A percentile compares a stretch with the other conserved stretches of the same genome.
Conservation (phyloP, 2,888 invertebrate species). For the Macrosoma leucophasiata region DNA sequence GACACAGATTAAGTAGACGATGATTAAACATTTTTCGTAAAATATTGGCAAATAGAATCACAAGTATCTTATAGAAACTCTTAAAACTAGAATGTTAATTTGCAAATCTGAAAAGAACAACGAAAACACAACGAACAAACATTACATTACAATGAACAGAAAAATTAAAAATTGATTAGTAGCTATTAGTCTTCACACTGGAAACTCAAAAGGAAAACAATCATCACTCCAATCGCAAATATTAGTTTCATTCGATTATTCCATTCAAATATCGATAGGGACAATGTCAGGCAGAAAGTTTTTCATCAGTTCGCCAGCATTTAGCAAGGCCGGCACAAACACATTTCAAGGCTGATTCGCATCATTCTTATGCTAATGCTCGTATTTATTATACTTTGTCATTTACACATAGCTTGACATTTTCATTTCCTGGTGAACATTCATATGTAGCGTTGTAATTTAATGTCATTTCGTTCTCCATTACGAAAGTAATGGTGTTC, state of each 20-base stretch:
- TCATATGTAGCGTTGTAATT: constrained; percentile 32
- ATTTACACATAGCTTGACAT: constrained; percentile 32
- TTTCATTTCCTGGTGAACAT: constrained; percentile 36
- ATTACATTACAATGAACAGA: no score
- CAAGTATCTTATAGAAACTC: no score
- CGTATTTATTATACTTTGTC: constrained; percentile 31
- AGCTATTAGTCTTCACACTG: constrained; percentile 33
- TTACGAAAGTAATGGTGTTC: no score
- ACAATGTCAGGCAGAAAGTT: constrained; percentile 4
- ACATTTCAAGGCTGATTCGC: constrained; percentile 35
- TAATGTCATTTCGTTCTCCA: constrained; percentile 12
- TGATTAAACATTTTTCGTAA: no score
- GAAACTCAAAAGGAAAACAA: constrained; percentile 28
- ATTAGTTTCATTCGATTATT: constrained; percentile 18
- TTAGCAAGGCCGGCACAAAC: constrained; percentile 30
- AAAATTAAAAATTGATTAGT: constrained; percentile 34
- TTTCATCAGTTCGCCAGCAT: constrained; percentile 23
- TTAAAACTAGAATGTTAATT: no score
- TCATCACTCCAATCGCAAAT: constrained; percentile 13
- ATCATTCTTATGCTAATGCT: constrained; percentile 45
- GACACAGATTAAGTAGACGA: no score
- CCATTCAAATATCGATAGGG: constrained; percentile 3
- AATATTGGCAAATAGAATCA: no score
- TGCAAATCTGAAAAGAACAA: no score
- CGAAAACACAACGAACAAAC: no score